phyloP scores from a whole-genome alignment of 2,888 invertebrate genomes.

The Anthoptus insignis region DNA sequence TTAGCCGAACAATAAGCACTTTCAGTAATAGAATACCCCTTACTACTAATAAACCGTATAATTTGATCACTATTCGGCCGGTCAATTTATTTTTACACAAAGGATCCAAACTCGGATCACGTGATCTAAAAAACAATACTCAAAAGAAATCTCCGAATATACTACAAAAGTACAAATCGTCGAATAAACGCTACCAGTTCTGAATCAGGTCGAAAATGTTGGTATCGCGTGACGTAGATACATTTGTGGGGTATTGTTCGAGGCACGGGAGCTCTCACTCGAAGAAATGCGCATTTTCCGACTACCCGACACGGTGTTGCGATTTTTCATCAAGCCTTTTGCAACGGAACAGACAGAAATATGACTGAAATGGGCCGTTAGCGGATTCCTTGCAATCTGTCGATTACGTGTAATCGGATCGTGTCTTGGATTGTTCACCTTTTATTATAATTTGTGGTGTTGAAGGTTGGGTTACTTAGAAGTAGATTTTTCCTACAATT shows the following conservation, averaged over 20 bases:
- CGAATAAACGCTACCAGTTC: conserved; percentile 46
- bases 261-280: conserved; percentile 41
- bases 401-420: neutral
- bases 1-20: too few species aligned
- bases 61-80: neutral
- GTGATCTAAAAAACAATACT: conserved; percentile 48
- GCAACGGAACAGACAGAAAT: conserved; percentile 1
- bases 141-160: conserved; percentile 47
- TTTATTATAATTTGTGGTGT: too few species aligned
- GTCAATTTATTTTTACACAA: too few species aligned
- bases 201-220: conserved; percentile 53
- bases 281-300: conserved; percentile 26
- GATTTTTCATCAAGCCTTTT: conserved; percentile 10
- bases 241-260: conserved; percentile 48
- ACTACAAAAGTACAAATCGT: conserved; percentile 53
- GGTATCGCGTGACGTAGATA: conserved; percentile 50
- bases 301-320: conserved; percentile 27
- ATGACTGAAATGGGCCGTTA: conserved; percentile 9
- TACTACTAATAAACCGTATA: too few species aligned
- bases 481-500: too few species aligned
- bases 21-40: too few species aligned
- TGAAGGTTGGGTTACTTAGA: too few species aligned
- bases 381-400: neutral
- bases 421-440: neutral
- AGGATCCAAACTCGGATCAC: conserved; percentile 21